Base-by-base conservation (phyloP, 2,888 invertebrate genomes). In the Orthosia incerta region DNA sequence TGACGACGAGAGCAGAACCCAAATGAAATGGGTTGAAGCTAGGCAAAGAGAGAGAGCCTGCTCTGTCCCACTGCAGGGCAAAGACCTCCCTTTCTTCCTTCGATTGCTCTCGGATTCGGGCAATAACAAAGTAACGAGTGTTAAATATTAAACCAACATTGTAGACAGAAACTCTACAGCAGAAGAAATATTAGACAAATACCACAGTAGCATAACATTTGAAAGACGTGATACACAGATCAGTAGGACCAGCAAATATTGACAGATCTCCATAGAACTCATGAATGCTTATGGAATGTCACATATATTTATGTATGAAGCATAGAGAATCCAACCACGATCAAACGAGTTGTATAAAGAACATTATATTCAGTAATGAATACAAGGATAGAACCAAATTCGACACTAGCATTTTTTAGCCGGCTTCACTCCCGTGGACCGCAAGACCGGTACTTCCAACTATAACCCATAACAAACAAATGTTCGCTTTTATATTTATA, bases 161-260 rank as follows among this genome's bases (percentile, higher is more conserved):
- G 62, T 18, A 23, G n/a, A 64, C 11, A 31, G 3, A 61, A 50
- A 56, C 4, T 50, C 46, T 48, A 15, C 55, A 57, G 57, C 51
- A 77, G 57, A 45, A 31, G 39, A 57, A 78, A 64, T 60, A 46
- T 39, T 56, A n/a, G 45, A 69, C 39, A 57, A 79, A 79, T 82
- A 70, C 59, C 15, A 66, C 45, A 46, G 18, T 45, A 5, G 55
- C 23, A 57, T 55, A 57, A 23, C 18, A 71, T 71, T 66, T 62
- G 16, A 31, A 9, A 68, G 20, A 18, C 72, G 68, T 79, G 74
- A 72, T 60, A 48, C 1, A 18, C 15, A 53, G 48, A 66, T 83
- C 60, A 66, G 65, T 55, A 12, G n/a, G 18, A 26, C 55, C 26
- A 53, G 39, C 48, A 56, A 72, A 79, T 73, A 63, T 69, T 83